These are phyloP conservation scores for Sorex araneus DNA, from an alignment of 2,113 vertebrate species.

Conservation along the genomic window DNA sequence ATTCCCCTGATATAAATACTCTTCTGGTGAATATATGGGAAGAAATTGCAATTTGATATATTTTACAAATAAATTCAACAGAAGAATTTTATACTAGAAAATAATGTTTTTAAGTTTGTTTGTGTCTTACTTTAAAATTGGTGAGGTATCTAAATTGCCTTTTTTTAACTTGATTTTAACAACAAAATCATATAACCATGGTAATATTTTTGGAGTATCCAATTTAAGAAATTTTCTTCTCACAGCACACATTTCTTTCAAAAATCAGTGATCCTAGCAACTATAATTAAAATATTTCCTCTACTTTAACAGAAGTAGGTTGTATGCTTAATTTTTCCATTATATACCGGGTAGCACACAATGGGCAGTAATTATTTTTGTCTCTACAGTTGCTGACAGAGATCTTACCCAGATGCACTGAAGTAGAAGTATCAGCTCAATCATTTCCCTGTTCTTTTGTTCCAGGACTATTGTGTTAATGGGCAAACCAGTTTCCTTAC, in stretches of 20 bases:
- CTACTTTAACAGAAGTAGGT: background rate
- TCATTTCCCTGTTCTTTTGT: conserved; percentile 15
- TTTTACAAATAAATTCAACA: conserved; percentile 24
- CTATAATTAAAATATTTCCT: conserved; percentile 46
- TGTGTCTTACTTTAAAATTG: conserved; percentile 44
- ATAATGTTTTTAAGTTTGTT: conserved; percentile 40
- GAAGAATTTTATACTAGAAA: conserved; percentile 18
- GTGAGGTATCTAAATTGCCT: conserved; percentile 29
- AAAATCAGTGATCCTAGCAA: conserved; percentile 33
- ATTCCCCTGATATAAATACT: background rate
- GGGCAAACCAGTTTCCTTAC: conserved; percentile 34
- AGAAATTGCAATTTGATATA: conserved; percentile 17
- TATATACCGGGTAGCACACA: background rate
- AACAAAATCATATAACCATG: conserved; percentile 14
- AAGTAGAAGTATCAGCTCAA: conserved; percentile 3
- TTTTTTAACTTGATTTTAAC: conserved; percentile 32
- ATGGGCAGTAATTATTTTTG: conserved; percentile 13
- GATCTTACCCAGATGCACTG: background rate
- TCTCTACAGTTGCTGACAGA: conserved; percentile 32
- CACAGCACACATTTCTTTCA: background rate
- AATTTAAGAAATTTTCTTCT: conserved; percentile 35
- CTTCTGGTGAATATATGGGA: background rate
- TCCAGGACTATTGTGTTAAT: conserved; percentile 16
- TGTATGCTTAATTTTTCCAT: conserved; percentile 8
- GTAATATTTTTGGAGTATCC: conserved; percentile 40